These are phyloP conservation scores for Zaprionus obscuricornis DNA, from an alignment of 2,888 invertebrate genomes.

Conservation along the genomic window DNA sequence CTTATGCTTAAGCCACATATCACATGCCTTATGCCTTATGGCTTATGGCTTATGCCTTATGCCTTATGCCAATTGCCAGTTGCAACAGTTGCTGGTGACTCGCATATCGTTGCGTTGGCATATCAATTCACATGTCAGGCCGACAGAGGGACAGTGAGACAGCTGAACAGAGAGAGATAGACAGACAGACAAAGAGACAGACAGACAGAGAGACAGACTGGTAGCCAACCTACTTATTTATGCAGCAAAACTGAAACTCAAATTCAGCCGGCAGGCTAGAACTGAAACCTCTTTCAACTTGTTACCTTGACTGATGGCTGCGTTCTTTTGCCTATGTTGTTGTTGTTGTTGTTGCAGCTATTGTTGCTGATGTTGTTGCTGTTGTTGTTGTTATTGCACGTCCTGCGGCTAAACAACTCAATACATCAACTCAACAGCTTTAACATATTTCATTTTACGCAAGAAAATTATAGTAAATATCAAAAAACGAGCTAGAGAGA, in stretches of 20 bases:
- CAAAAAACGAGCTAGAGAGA: too few relatives aligned
- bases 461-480: slow-evolving; percentile 70
- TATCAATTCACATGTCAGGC: slow-evolving; percentile 74
- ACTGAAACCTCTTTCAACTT: slow-evolving; percentile 20
- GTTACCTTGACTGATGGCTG: slow-evolving; percentile 65
- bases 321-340: slow-evolving; percentile 24
- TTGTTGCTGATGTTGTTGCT: slow-evolving; percentile 17
- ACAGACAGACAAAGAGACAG: slow-evolving; percentile 30
- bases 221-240: slow-evolving; percentile 69
- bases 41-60: not conserved
- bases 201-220: slow-evolving; percentile 22
- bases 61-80: slow-evolving; percentile 34
- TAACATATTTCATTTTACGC: slow-evolving; percentile 66
- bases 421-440: slow-evolving; percentile 58
- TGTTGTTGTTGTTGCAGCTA: not conserved
- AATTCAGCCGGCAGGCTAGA: slow-evolving; percentile 26
- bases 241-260: slow-evolving; percentile 43
- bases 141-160: slow-evolving; percentile 45
- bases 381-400: slow-evolving; percentile 18
- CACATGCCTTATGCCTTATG: slow-evolving; percentile 48
- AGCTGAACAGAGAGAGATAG: slow-evolving; percentile 38
- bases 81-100: slow-evolving; percentile 32
- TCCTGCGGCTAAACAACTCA: slow-evolving; percentile 75
- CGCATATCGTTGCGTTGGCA: slow-evolving; percentile 59
- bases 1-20: too few relatives aligned